phyloP scores from a whole-genome alignment of 2,888 invertebrate species.

The Cerastis rubricosa region DNA sequence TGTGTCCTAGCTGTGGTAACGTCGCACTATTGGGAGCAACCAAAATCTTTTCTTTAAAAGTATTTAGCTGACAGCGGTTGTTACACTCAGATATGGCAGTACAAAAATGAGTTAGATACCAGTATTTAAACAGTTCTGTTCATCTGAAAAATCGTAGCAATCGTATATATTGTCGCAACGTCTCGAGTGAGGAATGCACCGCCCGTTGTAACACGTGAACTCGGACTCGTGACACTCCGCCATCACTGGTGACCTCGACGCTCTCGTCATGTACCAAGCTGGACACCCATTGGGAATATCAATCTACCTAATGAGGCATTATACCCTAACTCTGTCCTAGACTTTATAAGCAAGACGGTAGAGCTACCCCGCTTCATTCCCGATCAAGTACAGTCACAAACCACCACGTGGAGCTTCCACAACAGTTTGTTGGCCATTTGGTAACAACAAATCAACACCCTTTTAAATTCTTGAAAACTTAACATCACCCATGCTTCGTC shows the following conservation, averaged over 20 bases:
- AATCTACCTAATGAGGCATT: slow-evolving; percentile 16
- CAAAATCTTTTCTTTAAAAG: not conserved
- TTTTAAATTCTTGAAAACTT: not conserved
- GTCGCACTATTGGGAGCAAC: not conserved
- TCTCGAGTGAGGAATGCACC: slow-evolving; percentile 94
- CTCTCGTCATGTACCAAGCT: slow-evolving; percentile 84
- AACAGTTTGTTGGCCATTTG: not conserved
- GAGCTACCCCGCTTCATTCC: not conserved
- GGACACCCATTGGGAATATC: slow-evolving; percentile 71
- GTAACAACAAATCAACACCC: not conserved
- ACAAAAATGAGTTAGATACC: slow-evolving; percentile 81
- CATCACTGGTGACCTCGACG: slow-evolving; percentile 79
- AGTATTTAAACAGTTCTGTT: slow-evolving; percentile 94
- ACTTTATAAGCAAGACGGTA: not conserved
- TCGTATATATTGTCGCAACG: slow-evolving; percentile 97
- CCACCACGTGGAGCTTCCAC: too few species aligned
- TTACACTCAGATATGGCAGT: slow-evolving; percentile 58
- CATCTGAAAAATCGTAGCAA: slow-evolving; percentile 97
- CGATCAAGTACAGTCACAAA: not conserved
- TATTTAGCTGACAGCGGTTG: slow-evolving; percentile 9
- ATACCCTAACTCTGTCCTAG: not conserved
- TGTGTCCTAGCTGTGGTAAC: not conserved
- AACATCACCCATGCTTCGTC: not conserved
- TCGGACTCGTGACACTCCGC: slow-evolving; percentile 91
- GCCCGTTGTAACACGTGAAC: slow-evolving; percentile 94